These are phyloP conservation scores for Candoia aspera DNA, from an alignment of 2,113 vertebrate species.

Conservation along the genomic window DNA sequence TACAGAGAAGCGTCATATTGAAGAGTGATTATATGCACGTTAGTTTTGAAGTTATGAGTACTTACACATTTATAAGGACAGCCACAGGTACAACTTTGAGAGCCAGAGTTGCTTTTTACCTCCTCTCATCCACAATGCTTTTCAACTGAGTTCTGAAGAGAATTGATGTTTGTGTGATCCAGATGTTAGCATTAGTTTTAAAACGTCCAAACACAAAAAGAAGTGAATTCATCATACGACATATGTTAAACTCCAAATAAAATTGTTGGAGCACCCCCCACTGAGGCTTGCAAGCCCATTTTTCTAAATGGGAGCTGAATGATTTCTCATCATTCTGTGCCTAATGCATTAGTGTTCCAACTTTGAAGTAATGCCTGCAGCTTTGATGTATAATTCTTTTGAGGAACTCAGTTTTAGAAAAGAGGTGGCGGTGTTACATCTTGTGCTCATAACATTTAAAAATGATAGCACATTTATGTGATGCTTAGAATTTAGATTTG, in stretches of 20 bases:
- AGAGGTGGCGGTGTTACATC: background rate
- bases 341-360: accelerated
- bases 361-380: background rate
- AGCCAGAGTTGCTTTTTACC: background rate
- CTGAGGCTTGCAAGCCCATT: background rate
- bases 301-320: accelerated
- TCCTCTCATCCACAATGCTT: background rate
- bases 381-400: background rate
- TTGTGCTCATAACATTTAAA: background rate
- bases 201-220: background rate
- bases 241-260: background rate
- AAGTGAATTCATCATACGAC: background rate
- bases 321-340: background rate
- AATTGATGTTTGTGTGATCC: background rate
- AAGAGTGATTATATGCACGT: background rate
- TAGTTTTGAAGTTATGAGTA: background rate
- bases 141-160: background rate
- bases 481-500: too few species aligned
- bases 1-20: background rate
- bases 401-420: background rate
- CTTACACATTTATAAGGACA: background rate
- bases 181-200: background rate
- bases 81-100: background rate
- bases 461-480: background rate
- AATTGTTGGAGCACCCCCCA: background rate